Conservation (phyloP, 2,888 invertebrate species). For the Machimus atricapillus region DNA sequence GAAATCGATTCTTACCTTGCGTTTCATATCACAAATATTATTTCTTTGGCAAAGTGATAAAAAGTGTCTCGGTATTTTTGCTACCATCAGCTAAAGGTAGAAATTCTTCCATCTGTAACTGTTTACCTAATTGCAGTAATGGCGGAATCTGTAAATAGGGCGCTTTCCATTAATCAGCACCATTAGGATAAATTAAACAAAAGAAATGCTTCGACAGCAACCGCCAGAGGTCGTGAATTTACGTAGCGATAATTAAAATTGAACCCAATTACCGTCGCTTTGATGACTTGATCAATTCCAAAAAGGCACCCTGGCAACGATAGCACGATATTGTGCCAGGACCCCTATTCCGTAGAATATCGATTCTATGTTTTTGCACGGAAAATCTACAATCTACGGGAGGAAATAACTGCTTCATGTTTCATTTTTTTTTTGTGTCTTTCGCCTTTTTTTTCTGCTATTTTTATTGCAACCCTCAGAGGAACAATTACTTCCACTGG, state of each 20-base stretch:
- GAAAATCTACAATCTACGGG: not conserved
- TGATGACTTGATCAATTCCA: not conserved
- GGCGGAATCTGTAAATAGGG: not conserved
- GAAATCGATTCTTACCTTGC: too few relatives aligned
- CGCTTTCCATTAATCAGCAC: not conserved
- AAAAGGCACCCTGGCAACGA: not conserved
- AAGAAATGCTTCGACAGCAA: not conserved
- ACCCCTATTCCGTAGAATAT: not conserved
- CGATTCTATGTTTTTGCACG: not conserved
- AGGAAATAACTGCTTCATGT: not conserved
- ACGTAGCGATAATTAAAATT: not conserved
- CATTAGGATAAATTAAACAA: not conserved
- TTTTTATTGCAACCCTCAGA: not conserved
- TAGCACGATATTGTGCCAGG: not conserved
- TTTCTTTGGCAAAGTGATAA: not conserved
- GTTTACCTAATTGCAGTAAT: not conserved
- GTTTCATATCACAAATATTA: too few relatives aligned
- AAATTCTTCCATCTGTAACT: not conserved
- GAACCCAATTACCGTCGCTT: not conserved
- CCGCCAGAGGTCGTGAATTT: not conserved
- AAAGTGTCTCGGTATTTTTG: too few relatives aligned
- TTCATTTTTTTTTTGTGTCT: not conserved
- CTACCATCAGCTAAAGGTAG: not conserved
- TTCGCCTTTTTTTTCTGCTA: not conserved
- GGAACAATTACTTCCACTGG: not conserved